Conservation (phyloP, 64 coral and sea anemone species). For the Anthopleura sola region DNA sequence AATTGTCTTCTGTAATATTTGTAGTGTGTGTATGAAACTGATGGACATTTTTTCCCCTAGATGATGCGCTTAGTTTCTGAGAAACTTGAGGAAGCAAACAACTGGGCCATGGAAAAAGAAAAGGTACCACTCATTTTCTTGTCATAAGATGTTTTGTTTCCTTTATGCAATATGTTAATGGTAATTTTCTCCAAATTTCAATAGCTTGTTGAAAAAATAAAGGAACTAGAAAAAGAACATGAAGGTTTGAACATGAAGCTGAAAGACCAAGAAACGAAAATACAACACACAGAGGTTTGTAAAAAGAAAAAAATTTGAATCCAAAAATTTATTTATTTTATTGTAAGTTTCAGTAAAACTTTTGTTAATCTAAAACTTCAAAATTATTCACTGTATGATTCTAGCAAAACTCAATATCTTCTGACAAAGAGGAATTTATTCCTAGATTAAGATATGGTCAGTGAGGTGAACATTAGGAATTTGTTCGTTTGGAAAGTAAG, state of each 20-base stretch:
- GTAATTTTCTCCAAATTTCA: background rate
- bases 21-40: no score
- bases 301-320: background rate
- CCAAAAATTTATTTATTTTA: background rate
- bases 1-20: no score
- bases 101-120: constrained; percentile 70
- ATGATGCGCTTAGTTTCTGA: constrained; percentile 85
- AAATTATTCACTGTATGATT: no score
- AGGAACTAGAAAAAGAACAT: constrained; percentile 1
- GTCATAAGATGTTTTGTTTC: no score
- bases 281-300: background rate
- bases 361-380: no score
- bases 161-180: no score
- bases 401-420: no score
- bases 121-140: constrained; percentile 30
- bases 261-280: background rate
- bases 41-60: background rate
- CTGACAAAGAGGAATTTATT: no score
- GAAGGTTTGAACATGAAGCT: background rate
- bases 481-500: no score
- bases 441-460: no score
- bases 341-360: background rate
- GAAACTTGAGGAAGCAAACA: constrained; percentile 83
- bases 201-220: background rate
- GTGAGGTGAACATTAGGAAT: no score